Percentiles rank a stretch among this genome's conserved stretches.
Evolutionary conservation across 2,888 invertebrate genomes (phyloP).

Genomic region (Calliopum simillimum): DNA sequence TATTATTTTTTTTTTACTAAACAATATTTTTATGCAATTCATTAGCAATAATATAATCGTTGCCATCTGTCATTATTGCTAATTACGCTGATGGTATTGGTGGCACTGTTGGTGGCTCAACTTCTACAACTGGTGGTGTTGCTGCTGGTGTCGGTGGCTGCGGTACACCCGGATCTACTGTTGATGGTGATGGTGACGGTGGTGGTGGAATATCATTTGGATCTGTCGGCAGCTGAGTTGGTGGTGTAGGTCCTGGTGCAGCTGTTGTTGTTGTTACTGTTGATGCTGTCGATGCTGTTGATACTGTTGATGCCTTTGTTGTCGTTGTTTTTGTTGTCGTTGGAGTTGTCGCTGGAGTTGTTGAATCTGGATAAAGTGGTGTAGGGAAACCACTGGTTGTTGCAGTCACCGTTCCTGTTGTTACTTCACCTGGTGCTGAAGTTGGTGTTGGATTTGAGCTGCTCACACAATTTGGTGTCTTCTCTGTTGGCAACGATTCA

Average conservation of each 20-base stretch:
- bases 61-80: no score
- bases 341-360: not conserved
- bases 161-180: conserved; percentile 39
- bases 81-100: not conserved
- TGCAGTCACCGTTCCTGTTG: not conserved
- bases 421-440: not conserved
- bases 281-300: conserved; percentile 33
- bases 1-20: no score
- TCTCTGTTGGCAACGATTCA: not conserved
- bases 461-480: not conserved
- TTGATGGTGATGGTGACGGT: conserved; percentile 49
- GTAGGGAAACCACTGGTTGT: conserved; percentile 14
- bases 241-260: conserved; percentile 16
- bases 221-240: conserved; percentile 13
- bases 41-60: not conserved
- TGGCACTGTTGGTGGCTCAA: conserved; percentile 35
- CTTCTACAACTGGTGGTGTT: conserved; percentile 48
- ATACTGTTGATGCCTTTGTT: conserved; percentile 8
- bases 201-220: conserved; percentile 45
- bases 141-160: conserved; percentile 51
- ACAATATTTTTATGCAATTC: no score
- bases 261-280: conserved; percentile 45
- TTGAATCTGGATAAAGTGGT: conserved; percentile 25
- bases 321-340: conserved; percentile 20
- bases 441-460: not conserved